Conservation (phyloP, 2,888 invertebrate species). For the Erannis defoliaria region DNA sequence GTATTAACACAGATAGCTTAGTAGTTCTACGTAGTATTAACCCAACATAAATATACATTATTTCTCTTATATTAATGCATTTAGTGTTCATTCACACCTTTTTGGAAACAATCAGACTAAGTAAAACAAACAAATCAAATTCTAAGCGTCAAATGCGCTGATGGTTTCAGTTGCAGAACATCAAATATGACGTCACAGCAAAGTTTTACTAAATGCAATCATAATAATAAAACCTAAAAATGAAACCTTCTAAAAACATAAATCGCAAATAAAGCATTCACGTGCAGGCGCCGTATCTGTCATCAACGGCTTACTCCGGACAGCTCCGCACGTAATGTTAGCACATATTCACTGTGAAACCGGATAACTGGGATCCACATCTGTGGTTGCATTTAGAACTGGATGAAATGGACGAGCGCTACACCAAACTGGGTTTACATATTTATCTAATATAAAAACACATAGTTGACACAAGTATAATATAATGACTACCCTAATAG, state of each 20-base stretch:
- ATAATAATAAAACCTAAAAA: not conserved
- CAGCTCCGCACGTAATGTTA: slow-evolving; percentile 46
- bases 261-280: slow-evolving; percentile 24
- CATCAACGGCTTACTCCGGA: slow-evolving; percentile 47
- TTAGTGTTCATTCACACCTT: no score
- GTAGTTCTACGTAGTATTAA: no score
- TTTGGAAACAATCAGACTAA: no score
- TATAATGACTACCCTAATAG: no score
- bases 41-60: no score
- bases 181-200: not conserved
- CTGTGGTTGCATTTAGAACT: slow-evolving; percentile 3
- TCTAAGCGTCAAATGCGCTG: no score
- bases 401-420: slow-evolving; percentile 4
- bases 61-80: no score
- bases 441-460: not conserved
- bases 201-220: not conserved
- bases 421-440: not conserved
- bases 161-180: no score
- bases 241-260: slow-evolving; percentile 12
- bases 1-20: no score
- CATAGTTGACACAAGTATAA: not conserved
- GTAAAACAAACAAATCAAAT: no score
- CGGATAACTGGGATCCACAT: slow-evolving; percentile 41
- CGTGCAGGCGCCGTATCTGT: slow-evolving; percentile 38
- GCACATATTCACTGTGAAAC: slow-evolving; percentile 40